Evolutionary conservation across 1,140 invertebrate species (phyloP).

Genomic region (Trigoniulus corallinus): DNA sequence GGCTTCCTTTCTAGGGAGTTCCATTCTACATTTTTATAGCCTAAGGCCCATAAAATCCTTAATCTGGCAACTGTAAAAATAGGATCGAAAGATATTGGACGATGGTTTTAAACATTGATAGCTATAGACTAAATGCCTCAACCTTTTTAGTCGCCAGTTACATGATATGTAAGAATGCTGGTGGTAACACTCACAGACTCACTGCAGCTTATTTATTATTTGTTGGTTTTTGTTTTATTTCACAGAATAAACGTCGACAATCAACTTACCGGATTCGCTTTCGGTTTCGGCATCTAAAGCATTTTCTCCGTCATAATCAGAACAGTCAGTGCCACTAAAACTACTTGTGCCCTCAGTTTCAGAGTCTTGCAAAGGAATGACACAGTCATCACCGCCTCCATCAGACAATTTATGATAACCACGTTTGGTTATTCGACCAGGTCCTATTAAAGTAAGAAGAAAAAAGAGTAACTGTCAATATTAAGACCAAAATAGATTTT

Average conservation of each 20-base stretch:
- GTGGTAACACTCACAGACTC: background rate
- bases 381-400: background rate
- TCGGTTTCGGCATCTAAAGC: too few species aligned
- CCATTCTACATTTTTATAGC: too few species aligned
- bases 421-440: conserved; percentile 3
- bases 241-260: background rate
- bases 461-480: too few species aligned
- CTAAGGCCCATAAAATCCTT: too few species aligned
- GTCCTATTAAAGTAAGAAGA: background rate
- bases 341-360: conserved; percentile 1
- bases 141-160: background rate
- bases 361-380: background rate
- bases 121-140: background rate
- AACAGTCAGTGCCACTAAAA: conserved; percentile 2
- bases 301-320: background rate
- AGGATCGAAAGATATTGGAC: too few species aligned
- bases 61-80: too few species aligned
- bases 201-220: background rate
- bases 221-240: background rate
- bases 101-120: too few species aligned
- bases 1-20: too few species aligned
- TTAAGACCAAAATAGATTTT: background rate
- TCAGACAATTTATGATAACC: conserved; percentile 6
- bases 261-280: background rate
- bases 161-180: background rate